Conservation (phyloP, 2,113 vertebrate genomes). For the Petrocephalus zakoni region DNA sequence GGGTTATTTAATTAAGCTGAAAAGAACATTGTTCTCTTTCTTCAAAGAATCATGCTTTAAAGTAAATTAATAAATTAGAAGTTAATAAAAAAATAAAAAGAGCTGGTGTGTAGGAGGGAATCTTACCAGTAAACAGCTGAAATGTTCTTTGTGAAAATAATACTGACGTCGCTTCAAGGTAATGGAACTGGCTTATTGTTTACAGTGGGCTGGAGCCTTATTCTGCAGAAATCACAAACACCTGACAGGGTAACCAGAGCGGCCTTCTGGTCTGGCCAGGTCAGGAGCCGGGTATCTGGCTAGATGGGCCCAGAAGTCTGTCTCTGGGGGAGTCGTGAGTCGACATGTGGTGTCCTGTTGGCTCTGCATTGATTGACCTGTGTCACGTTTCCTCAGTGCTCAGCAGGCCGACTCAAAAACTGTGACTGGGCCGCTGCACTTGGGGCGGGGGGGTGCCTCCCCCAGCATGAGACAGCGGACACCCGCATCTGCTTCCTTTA, state of each 20-base stretch:
- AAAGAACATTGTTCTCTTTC: no score
- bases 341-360: slow-evolving; percentile 13
- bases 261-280: background rate
- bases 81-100: no score
- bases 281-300: slow-evolving; percentile 5
- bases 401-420: background rate
- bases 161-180: background rate
- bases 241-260: background rate
- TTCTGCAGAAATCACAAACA: background rate
- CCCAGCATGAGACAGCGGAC: background rate
- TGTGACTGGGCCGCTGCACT: background rate
- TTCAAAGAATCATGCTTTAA: no score
- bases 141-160: background rate
- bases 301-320: slow-evolving; percentile 9
- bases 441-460: background rate
- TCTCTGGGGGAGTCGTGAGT: slow-evolving; percentile 29
- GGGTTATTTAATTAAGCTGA: no score
- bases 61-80: no score
- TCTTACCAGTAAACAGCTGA: no score
- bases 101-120: no score
- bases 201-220: background rate
- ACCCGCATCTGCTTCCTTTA: background rate
- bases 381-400: slow-evolving; percentile 20
- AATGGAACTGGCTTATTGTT: background rate
- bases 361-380: slow-evolving; percentile 14